phyloP scores from a whole-genome alignment of 2,888 invertebrate genomes.

The Pyrgus malvae region DNA sequence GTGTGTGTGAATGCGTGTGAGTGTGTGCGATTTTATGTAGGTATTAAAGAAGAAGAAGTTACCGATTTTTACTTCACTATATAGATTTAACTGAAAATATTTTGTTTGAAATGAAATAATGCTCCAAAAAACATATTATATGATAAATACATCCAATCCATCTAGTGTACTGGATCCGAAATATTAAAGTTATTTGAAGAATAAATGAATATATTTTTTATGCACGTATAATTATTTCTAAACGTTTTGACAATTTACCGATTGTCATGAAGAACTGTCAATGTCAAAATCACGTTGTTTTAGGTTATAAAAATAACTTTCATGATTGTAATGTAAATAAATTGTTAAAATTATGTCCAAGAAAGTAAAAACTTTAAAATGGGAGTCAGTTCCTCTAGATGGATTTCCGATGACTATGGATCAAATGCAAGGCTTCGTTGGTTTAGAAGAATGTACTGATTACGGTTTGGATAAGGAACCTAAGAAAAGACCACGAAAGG shows the following conservation, averaged over 20 bases:
- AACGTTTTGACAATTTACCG: neutral
- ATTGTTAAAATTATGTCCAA: conserved; percentile 54
- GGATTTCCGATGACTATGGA: conserved; percentile 69
- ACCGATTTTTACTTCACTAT: too few relatives aligned
- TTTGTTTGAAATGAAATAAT: too few relatives aligned
- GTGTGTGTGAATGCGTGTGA: too few relatives aligned
- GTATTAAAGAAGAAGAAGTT: too few relatives aligned
- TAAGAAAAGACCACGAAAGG: conserved; percentile 60
- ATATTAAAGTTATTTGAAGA: too few relatives aligned
- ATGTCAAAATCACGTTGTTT: conserved; percentile 34
- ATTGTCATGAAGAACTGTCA: conserved; percentile 18
- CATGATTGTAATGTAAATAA: neutral
- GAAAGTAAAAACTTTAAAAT: conserved; percentile 67
- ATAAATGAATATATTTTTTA: too few relatives aligned
- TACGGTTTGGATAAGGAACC: conserved; percentile 81
- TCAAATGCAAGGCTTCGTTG: conserved; percentile 86
- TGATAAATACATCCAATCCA: too few relatives aligned
- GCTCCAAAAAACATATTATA: too few relatives aligned
- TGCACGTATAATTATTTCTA: too few relatives aligned
- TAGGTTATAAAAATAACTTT: conserved; percentile 14
- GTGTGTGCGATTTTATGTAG: too few relatives aligned
- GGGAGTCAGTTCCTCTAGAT: conserved; percentile 86
- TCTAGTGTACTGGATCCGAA: too few relatives aligned
- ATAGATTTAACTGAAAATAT: too few relatives aligned
- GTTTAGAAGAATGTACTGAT: conserved; percentile 88